phyloP scores from a whole-genome alignment of 2,797 vertebrate species.

The Lemur catta region DNA sequence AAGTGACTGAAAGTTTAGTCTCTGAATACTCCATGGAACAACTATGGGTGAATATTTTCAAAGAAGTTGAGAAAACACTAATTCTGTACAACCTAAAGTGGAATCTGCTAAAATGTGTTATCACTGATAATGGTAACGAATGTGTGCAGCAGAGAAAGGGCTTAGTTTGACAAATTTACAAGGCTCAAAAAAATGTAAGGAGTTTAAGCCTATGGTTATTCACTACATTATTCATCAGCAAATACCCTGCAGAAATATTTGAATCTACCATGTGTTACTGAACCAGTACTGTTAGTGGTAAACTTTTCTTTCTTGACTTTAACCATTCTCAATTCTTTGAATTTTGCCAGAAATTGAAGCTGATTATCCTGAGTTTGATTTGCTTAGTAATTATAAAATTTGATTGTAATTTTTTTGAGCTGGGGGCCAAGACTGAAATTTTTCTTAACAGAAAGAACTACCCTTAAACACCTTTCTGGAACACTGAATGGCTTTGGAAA shows the following conservation, averaged over 20 bases:
- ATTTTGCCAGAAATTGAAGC: conserved; percentile 28
- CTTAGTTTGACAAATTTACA: background rate
- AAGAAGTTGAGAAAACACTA: background rate
- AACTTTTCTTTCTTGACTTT: background rate
- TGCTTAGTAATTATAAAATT: background rate
- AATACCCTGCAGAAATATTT: background rate
- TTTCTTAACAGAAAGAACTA: conserved; percentile 17
- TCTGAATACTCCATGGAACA: background rate
- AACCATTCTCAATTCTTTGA: background rate
- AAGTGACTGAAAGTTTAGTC: background rate
- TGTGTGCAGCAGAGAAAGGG: background rate
- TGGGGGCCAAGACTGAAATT: background rate
- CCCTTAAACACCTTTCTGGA: conserved; percentile 11
- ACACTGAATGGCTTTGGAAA: background rate
- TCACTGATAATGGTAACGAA: background rate
- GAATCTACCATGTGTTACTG: background rate
- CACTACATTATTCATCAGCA: background rate
- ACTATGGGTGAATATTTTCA: conserved; percentile 1
- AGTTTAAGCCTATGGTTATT: background rate
- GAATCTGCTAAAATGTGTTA: background rate
- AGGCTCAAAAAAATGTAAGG: background rate
- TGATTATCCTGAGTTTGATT: background rate
- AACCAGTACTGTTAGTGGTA: background rate
- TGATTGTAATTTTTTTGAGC: background rate
- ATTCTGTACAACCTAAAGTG: background rate